Evolutionary conservation across 2,888 invertebrate species (phyloP).

Genomic region (Ophion costatus): DNA sequence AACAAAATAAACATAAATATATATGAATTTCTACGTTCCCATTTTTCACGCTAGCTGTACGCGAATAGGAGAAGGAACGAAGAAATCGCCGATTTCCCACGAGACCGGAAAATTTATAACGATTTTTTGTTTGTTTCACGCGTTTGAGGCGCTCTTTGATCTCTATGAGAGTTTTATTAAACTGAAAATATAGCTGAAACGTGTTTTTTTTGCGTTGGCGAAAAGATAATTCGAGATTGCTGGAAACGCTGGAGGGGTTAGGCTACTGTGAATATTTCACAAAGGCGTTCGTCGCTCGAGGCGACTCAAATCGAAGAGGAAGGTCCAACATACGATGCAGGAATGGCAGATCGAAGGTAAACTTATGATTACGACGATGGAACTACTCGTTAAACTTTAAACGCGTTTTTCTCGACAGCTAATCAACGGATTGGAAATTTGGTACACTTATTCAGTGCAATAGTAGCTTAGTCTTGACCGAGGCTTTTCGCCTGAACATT

Average conservation of each 20-base stretch:
- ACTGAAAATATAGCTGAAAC: background rate
- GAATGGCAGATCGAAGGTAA: too few relatives aligned
- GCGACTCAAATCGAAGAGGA: too few relatives aligned
- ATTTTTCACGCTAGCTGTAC: constrained; percentile 64
- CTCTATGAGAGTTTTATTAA: background rate
- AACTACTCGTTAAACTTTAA: too few relatives aligned
- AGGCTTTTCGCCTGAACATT: too few relatives aligned
- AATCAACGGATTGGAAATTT: too few relatives aligned
- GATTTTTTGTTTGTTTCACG: background rate
- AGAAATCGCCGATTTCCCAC: background rate
- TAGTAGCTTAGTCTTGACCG: too few relatives aligned
- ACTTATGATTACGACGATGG: too few relatives aligned
- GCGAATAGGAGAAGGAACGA: background rate
- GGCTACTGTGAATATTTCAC: too few relatives aligned
- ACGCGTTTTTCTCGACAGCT: background rate
- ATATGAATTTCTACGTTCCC: constrained; percentile 76
- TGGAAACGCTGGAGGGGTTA: background rate
- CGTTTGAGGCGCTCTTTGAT: background rate
- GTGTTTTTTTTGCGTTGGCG: too few relatives aligned
- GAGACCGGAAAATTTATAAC: background rate
- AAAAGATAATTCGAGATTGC: background rate
- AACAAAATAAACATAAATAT: constrained; percentile 82
- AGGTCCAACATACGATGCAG: too few relatives aligned
- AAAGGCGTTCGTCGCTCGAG: too few relatives aligned
- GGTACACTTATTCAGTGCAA: too few relatives aligned